Base-by-base conservation (phyloP, 2,888 invertebrate genomes). In the Drosophila demipolita region DNA sequence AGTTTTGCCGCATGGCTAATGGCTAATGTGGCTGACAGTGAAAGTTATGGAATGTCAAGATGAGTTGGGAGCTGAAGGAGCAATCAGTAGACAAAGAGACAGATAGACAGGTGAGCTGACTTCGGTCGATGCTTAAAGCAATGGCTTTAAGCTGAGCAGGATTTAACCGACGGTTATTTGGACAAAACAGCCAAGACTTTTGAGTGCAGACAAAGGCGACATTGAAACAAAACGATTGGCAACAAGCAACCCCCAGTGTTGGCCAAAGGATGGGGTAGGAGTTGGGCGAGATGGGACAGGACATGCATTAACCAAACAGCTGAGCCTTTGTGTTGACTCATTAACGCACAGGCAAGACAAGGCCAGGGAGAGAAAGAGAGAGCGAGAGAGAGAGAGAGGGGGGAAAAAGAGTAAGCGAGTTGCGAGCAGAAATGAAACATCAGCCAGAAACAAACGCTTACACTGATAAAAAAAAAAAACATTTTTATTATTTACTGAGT, bases 291-390 rank as follows among this genome's bases (percentile, higher is more conserved):
- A 67, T 80, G 83, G 73, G 63, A 52, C 38, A 80, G 80, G 78
- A 72, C 69, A 75, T 78, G 81, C 87, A 87, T 86, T 85, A 88
- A 86, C 87, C 87, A 88, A 87, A 87, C 89, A 87, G 86, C 89
- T 87, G 89, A 87, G 86, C 79, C 80, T 76, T 86, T 81, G 77
- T 88, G 85, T 87, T 89, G 75, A 89, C 89, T 89, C 87, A 87
- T 87, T 87, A 87, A 87, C 84, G 83, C 78, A 75, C 78, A 67
- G 65, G 54, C 69, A 63, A 58, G 17, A 53, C 20, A 20, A n/a
- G 26, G 20, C 26, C 35, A 33, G 42, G 26, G 7, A 38, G 23
- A 50, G 53, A 35, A 59, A 45, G 45, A 55, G 54, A 11, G 20
- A 26, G 45, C 48, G 11, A 23, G 63, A 33, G 55, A 42, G 40